Percentiles rank a stretch among this genome's conserved stretches.
phyloP scores from a whole-genome alignment of 2,113 vertebrate species.

The Phrynosoma platyrhinos region DNA sequence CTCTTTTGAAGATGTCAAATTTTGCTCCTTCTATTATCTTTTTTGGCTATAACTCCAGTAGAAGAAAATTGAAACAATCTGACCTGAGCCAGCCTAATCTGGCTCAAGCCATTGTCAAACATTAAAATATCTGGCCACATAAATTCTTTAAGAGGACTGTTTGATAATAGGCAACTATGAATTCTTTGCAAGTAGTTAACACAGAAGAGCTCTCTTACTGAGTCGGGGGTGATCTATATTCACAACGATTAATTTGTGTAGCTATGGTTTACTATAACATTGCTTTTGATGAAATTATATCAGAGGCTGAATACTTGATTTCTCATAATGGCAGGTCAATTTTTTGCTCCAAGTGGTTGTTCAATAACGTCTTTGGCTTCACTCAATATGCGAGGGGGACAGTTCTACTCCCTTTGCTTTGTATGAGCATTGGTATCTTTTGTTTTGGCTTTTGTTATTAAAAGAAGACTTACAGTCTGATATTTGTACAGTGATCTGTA shows the following conservation, averaged over 20 bases:
- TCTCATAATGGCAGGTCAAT: background rate
- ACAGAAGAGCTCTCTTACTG: background rate
- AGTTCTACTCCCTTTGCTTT: slow-evolving; percentile 7
- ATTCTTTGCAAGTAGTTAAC: slow-evolving; percentile 13
- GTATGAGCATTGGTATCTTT: background rate
- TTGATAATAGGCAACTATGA: background rate
- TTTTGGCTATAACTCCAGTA: too few relatives aligned
- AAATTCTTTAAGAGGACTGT: background rate
- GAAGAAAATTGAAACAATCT: background rate
- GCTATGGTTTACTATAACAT: background rate
- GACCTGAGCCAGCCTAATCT: too few relatives aligned
- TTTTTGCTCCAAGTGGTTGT: background rate
- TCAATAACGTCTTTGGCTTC: background rate
- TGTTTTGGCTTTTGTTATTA: background rate
- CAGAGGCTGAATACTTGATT: background rate
- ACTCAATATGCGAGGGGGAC: background rate
- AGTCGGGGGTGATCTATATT: background rate
- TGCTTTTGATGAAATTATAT: background rate
- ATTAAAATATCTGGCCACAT: background rate
- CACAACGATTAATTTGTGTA: background rate
- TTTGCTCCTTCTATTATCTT: too few relatives aligned
- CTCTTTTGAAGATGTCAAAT: too few relatives aligned
- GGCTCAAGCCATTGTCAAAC: background rate
- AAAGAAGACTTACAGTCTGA: slow-evolving; percentile 12
- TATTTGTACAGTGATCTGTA: slow-evolving; percentile 9